A percentile compares a stretch with the other conserved stretches of the same genome.
phyloP scores from a whole-genome alignment of 2,797 vertebrate species.

The Salarias fasciatus region DNA sequence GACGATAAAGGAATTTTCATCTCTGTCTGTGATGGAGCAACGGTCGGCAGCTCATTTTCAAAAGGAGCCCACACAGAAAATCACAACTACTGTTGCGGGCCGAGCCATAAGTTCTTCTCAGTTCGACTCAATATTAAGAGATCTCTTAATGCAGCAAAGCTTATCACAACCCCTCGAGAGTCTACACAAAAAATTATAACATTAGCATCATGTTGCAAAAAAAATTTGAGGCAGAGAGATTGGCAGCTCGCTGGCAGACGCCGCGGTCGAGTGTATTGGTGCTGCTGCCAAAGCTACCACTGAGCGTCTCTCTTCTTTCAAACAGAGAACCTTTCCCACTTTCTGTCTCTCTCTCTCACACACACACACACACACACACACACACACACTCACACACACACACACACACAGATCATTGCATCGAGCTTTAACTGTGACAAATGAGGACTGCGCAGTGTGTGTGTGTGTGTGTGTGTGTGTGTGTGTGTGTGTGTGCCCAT shows the following conservation, averaged over 20 bases:
- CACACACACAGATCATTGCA: conserved; percentile 8
- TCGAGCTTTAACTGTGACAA: conserved; percentile 45
- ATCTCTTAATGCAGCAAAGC: too few relatives aligned
- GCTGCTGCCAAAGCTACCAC: conserved; percentile 46
- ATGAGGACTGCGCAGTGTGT: conserved; percentile 10
- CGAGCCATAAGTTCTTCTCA: too few relatives aligned
- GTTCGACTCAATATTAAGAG: too few relatives aligned
- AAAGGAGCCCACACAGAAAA: too few relatives aligned
- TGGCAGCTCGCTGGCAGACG: conserved; percentile 57
- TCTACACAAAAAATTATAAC: neutral
- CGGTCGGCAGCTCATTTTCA: too few relatives aligned
- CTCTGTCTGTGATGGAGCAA: too few relatives aligned
- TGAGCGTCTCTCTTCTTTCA: conserved; percentile 45
- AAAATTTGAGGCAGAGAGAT: conserved; percentile 11
- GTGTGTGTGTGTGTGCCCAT: conserved; percentile 2
- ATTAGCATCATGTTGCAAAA: neutral
- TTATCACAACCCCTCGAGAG: too few relatives aligned
- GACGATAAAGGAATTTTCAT: too few relatives aligned
- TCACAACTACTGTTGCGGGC: too few relatives aligned
- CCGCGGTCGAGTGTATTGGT: conserved; percentile 32
- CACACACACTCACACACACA: conserved; percentile 18
- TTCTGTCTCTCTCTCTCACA: conserved; percentile 5
- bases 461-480: conserved; percentile 1
- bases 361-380: conserved; percentile 12
- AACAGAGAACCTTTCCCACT: conserved; percentile 37